phyloP scores from a whole-genome alignment of 2,888 invertebrate species.

The Nematopogon swammerdamellus region DNA sequence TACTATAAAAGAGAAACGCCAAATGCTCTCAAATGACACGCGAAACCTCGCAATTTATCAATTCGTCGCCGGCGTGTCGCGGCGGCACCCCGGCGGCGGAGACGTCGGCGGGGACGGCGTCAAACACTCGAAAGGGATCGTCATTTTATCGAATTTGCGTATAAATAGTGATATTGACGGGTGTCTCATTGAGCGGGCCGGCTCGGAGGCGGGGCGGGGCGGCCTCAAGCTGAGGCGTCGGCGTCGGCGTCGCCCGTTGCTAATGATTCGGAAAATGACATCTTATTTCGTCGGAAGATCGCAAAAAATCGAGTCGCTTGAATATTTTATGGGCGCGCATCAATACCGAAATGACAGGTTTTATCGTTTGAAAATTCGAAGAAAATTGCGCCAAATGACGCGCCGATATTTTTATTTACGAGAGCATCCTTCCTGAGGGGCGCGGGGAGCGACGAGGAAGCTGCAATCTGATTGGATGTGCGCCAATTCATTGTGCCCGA shows the following conservation, averaged over 20 bases:
- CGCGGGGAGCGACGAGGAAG: neutral
- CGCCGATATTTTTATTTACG: conserved; percentile 56
- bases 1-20: neutral
- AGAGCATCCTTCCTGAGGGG: conserved; percentile 44
- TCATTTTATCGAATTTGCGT: conserved; percentile 57
- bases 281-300: conserved; percentile 56
- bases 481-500: neutral
- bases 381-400: conserved; percentile 55
- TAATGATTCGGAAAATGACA: conserved; percentile 60
- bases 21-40: neutral
- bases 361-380: conserved; percentile 56
- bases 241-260: conserved; percentile 42
- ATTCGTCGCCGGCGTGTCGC: conserved; percentile 15
- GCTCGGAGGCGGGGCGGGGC: neutral
- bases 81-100: neutral
- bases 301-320: conserved; percentile 55
- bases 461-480: neutral
- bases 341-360: conserved; percentile 58
- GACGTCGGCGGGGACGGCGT: conserved; percentile 18
- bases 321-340: conserved; percentile 55
- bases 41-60: conserved; percentile 42
- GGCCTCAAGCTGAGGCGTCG: neutral
- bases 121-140: conserved; percentile 53
- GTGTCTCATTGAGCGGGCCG: neutral
- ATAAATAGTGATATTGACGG: conserved; percentile 40